Evolutionary conservation across 2,888 invertebrate species (phyloP), one percentile per base, ranked within the genome.

Genomic region (Noctua janthe): DNA sequence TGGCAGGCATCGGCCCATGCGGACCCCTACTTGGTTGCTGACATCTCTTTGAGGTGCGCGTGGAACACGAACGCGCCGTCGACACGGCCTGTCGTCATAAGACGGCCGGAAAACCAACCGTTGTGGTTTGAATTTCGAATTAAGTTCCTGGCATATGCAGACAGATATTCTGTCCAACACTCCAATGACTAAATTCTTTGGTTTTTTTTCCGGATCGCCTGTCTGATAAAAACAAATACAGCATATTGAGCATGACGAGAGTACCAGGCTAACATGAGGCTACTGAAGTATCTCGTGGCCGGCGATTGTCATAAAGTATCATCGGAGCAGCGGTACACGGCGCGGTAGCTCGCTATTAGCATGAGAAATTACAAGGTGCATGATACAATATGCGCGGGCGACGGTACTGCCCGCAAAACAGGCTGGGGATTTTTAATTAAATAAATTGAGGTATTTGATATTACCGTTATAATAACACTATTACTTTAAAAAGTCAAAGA

Each of bases 331-430:
- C 84, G 76, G 86, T 78, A 87, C 84, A 87, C 78, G 84, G 83
- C 87, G 86, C 88, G 76, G 90, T 90, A 88, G 90, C 88, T 73
- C 76, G 76, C 83, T 80, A 92, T 92, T 92, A 92, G 88, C 92
- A 93, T 93, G 89, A 92, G 87, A 90, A 90, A 93, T 92, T 91
- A 90, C 88, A 91, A 83, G 89, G 82, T 89, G 86, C 83, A 71
- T 71, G 79, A 76, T 86, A 85, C 84, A 83, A 80, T 75, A 88
- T 83, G 84, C 71, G 79, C 79, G 70, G 76, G 78, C 74, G 81
- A 66, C 35, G 47, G 81, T 91, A 90, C 76, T 29, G 90, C 43
- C n/a, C 20, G 84, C 86, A 89, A 62, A 76, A 23, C 10, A 69
- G 29, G 11, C 20, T n/a, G 17, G 29, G 39, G 49, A 54, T 56